Evolutionary conservation across 1,140 invertebrate species (phyloP).

Genomic region (Cotesia vestalis): DNA sequence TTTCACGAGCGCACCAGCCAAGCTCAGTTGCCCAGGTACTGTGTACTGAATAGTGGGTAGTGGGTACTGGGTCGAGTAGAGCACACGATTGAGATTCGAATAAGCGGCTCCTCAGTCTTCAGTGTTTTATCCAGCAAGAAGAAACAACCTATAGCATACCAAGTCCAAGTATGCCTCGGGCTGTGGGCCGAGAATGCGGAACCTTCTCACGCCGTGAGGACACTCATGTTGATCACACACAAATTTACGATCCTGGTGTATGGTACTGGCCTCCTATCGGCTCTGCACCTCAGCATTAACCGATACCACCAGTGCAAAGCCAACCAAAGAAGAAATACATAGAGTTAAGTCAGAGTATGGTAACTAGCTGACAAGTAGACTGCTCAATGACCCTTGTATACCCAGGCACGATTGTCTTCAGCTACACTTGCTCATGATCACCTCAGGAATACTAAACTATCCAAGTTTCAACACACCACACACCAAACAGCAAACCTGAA

Average conservation of each 20-base stretch:
- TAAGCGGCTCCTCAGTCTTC: slow-evolving; percentile 37
- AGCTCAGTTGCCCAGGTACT: neutral
- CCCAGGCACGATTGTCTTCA: slow-evolving; percentile 1
- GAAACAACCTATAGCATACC: too few relatives aligned
- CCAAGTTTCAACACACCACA: neutral
- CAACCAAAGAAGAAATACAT: too few relatives aligned
- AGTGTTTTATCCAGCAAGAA: too few relatives aligned
- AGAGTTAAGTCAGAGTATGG: neutral
- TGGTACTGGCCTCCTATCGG: neutral
- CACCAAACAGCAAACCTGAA: neutral
- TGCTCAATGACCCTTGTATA: slow-evolving; percentile 8
- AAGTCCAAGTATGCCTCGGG: slow-evolving; percentile 49
- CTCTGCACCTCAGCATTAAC: neutral
- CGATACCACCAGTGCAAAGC: neutral
- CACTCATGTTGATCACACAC: slow-evolving; percentile 52
- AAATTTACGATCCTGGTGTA: slow-evolving; percentile 49
- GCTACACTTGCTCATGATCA: neutral
- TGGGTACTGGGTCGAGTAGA: slow-evolving; percentile 19
- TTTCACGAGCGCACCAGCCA: neutral
- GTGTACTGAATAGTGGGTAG: neutral
- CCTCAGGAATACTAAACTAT: neutral
- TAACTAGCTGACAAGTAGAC: slow-evolving; percentile 19
- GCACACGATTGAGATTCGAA: slow-evolving; percentile 22
- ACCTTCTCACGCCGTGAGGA: slow-evolving; percentile 46
- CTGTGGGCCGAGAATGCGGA: slow-evolving; percentile 65